Base-by-base conservation (phyloP, 2,888 invertebrate species). In the Scaptodrosophila latifasciaeformis region DNA sequence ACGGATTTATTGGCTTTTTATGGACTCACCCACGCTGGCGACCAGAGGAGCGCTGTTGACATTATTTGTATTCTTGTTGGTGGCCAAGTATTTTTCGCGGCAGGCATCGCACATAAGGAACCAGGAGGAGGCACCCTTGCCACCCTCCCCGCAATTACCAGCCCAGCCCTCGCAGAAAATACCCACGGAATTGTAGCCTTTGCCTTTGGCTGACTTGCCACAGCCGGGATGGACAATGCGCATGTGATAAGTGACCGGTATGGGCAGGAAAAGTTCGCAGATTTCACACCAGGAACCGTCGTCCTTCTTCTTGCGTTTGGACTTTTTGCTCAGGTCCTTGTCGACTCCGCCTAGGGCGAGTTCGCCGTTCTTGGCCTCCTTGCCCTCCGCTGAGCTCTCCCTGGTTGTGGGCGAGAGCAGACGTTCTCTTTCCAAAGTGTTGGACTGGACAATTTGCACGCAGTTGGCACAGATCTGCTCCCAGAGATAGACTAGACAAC, bases 91-190 rank as follows among this genome's bases (percentile, higher is more conserved):
- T 75, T 93, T 93, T 48, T 95, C 94, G 6, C 96, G 91, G 82
- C 99, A 99, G 39, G 89, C 89, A 82, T 96, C 96, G 87, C 99
- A 99, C 83, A 96, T 91, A 21, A 97, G 89, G 85, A 97, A 98
- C 95, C 96, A 96, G 12, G 95, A 92, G 61, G 92, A 92, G 35
- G 88, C 88, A 63, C 92, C 92, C 27, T 92, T 89, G 19, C 95
- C 94, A 2, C 94, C 94, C 78, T 95, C 94, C 34, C 96, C 96
- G 82, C 96, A 96, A 79, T 92, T 92, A 2, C 95, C 96, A 0
- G 93, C 93, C 95, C 95, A 95, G 1, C 95, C 95, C 35, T 92
- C 91, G 78, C 93, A 93, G 86, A 94, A 97, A 69, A 91, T 91
- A 1, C 97, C 97, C 21, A 92, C 91, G 56, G 95, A 95, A 86